Conservation (phyloP, 2,797 vertebrate species). For the Lates japonicus region DNA sequence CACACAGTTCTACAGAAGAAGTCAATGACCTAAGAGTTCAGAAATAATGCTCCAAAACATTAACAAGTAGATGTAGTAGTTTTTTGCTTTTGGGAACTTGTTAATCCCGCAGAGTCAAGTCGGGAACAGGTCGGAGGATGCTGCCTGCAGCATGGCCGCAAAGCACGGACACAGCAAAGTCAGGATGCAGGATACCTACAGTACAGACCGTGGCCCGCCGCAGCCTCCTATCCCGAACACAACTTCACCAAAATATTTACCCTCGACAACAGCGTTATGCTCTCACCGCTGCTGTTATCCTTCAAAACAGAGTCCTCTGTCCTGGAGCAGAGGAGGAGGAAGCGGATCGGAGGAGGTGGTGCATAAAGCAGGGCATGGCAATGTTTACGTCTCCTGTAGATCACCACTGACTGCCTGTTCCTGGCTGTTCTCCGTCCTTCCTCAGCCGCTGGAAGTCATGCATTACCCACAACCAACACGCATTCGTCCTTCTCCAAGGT, state of each 20-base stretch:
- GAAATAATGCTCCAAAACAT: neutral
- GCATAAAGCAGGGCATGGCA: constrained; percentile 73
- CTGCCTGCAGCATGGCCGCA: constrained; percentile 80
- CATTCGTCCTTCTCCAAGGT: constrained; percentile 47
- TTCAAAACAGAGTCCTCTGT: constrained; percentile 11
- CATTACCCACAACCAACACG: constrained; percentile 38
- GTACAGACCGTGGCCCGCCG: constrained; percentile 38
- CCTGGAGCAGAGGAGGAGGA: constrained; percentile 19
- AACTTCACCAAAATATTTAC: constrained; percentile 67
- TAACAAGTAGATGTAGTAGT: neutral
- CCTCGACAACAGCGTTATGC: neutral
- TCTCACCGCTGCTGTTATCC: neutral
- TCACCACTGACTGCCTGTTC: constrained; percentile 28
- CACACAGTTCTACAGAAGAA: neutral
- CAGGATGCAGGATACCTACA: constrained; percentile 35
- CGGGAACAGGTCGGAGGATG: constrained; percentile 69
- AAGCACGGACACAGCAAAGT: constrained; percentile 66
- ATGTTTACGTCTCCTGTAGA: constrained; percentile 75
- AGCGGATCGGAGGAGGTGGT: constrained; percentile 20
- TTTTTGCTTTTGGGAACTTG: constrained; percentile 16
- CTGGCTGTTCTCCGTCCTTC: constrained; percentile 39
- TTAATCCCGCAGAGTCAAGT: constrained; percentile 53
- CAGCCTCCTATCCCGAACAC: constrained; percentile 72
- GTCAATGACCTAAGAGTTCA: neutral
- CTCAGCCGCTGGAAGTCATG: constrained; percentile 51